Conservation (phyloP, 2,797 vertebrate genomes). For the Pangasius macronema region DNA sequence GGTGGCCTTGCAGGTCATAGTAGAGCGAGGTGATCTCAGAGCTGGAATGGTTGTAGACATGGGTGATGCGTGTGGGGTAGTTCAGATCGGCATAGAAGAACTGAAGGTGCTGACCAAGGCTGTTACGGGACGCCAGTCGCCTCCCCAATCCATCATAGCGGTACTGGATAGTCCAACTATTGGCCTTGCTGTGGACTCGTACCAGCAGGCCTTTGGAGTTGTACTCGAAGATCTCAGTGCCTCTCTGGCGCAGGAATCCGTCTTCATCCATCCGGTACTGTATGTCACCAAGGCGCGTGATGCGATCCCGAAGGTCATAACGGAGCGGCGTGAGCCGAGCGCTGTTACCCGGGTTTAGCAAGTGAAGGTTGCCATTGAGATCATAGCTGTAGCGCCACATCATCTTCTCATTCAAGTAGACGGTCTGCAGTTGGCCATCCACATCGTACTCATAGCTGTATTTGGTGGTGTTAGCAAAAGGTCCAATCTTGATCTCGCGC, state of each 20-base stretch:
- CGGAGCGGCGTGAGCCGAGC: conserved; percentile 90
- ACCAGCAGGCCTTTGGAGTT: conserved; percentile 95
- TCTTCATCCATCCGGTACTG: conserved; percentile 96
- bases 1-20: conserved; percentile 95
- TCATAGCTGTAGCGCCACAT: conserved; percentile 98
- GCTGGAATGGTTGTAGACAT: conserved; percentile 98
- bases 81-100: conserved; percentile 97
- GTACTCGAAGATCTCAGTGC: conserved; percentile 96
- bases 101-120: conserved; percentile 93
- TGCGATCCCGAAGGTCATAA: conserved; percentile 93
- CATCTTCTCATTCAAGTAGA: conserved; percentile 97
- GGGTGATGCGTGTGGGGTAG: conserved; percentile 95
- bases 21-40: conserved; percentile 98
- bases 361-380: conserved; percentile 94
- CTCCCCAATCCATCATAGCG: conserved; percentile 94
- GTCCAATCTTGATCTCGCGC: conserved; percentile 96
- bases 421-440: conserved; percentile 94
- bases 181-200: conserved; percentile 95
- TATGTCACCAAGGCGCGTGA: conserved; percentile 92
- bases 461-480: conserved; percentile 97
- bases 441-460: conserved; percentile 96
- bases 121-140: conserved; percentile 91
- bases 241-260: conserved; percentile 92
- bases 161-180: conserved; percentile 96
- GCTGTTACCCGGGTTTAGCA: conserved; percentile 94